Conservation (phyloP, 2,888 invertebrate genomes). For the Rhamphomyia laevipes region DNA sequence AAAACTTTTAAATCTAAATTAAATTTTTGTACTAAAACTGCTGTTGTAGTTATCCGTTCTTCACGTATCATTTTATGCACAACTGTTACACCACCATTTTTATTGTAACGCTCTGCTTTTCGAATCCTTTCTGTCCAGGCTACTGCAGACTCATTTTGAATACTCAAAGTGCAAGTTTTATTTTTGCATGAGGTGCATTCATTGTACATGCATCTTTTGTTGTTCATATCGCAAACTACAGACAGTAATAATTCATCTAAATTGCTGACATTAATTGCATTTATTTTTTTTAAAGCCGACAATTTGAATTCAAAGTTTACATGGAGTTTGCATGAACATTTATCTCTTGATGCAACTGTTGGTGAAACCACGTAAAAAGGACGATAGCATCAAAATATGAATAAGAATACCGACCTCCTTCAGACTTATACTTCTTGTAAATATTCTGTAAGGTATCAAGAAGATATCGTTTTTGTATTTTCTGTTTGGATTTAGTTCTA, state of each 20-base stretch:
- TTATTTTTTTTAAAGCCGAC: background rate
- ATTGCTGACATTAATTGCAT: background rate
- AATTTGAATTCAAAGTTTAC: background rate
- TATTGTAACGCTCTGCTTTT: background rate
- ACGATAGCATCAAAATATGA: background rate
- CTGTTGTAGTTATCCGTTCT: too few relatives aligned
- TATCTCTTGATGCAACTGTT: background rate
- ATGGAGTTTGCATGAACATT: background rate
- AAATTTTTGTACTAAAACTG: background rate
- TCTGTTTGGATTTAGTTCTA: background rate
- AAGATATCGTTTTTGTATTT: background rate
- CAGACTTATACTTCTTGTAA: background rate
- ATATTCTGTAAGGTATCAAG: background rate
- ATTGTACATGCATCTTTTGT: background rate
- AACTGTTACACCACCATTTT: background rate
- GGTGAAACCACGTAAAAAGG: background rate
- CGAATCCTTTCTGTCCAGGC: background rate
- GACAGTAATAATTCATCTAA: background rate
- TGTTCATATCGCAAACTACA: background rate
- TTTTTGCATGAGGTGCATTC: background rate
- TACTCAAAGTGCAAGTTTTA: background rate
- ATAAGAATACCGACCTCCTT: background rate
- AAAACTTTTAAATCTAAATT: background rate
- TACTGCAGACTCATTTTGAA: background rate
- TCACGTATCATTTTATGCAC: background rate